Base-by-base conservation (phyloP, 2,888 invertebrate genomes). In the Cantharis nigra region DNA sequence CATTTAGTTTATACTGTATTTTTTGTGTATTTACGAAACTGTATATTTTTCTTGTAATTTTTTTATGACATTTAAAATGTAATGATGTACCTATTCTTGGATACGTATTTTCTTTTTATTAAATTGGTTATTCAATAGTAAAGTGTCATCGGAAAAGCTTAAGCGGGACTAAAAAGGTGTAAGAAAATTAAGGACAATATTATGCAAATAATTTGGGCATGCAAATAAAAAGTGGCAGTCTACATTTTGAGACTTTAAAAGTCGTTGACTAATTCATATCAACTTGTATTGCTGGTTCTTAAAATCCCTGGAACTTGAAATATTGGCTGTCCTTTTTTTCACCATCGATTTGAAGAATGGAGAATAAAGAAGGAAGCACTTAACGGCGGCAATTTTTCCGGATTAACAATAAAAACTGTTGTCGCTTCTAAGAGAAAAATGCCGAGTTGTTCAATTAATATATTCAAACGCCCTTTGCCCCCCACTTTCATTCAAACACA, bases 401-500 rank as follows among this genome's bases (percentile, higher is more conserved):
- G 86, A 86, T 86, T 86, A 86, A 86, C 86, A 85, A 87, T 86
- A 86, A 87, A 87, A 86, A 87, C 86, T 85, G 84, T 85, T 86
- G 87, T 87, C 87, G 86, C 85, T 81, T 76, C 85, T 83, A 82
- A 84, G 84, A 87, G 87, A 87, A 87, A 87, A 87, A 88, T 87
- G 87, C 86, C 86, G 86, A 86, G 86, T 87, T 85, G 87, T 87
- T 88, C 88, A 87, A 88, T 88, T 88, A 88, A 88, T 88, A 87
- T 87, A 87, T 87, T 87, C 87, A 86, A 85, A 84, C 85, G 83
- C 78, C 76, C 79, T 78, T 75, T 79, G 77, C 83, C 82, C 82
- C 83, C 80, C 83, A 79, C 80, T 78, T 81, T 81, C 79, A 82
- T 70, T 78, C 82, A 81, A 85, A 86, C 86, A 85, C 88, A 82